A percentile compares a stretch with the other conserved stretches of the same genome.
These are phyloP conservation scores for Philotrypesis tridentata DNA, from an alignment of 1,140 invertebrate genomes.

Conservation along the genomic window DNA sequence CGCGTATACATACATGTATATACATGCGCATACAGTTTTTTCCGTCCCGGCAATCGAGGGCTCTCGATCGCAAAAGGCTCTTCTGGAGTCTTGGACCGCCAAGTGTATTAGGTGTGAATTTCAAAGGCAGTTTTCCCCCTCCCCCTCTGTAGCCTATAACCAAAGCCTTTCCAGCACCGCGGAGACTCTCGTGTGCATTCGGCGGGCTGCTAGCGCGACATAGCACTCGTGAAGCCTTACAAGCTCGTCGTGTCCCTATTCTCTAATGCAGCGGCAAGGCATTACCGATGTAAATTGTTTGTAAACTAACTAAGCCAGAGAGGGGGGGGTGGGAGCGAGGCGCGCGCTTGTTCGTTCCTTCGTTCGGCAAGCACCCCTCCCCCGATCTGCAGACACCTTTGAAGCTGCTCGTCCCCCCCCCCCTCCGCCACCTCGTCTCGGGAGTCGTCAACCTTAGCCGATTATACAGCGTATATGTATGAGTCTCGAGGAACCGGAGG, in stretches of 20 bases:
- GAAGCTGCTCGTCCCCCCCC: too few relatives aligned
- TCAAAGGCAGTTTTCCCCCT: too few relatives aligned
- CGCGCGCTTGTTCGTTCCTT: background rate
- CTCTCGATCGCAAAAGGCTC: too few relatives aligned
- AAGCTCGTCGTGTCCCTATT: background rate
- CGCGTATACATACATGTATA: too few relatives aligned
- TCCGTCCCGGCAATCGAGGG: too few relatives aligned
- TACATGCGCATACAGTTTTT: too few relatives aligned
- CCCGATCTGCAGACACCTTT: slow-evolving; percentile 3
- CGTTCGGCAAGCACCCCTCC: background rate
- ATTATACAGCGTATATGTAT: background rate
- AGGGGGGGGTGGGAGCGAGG: too few relatives aligned
- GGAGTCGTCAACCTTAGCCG: background rate
- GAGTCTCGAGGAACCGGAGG: background rate
- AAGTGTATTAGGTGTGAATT: too few relatives aligned
- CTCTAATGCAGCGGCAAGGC: slow-evolving; percentile 7
- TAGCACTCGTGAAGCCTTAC: background rate
- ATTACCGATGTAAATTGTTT: slow-evolving; percentile 50
- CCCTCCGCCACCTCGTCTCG: background rate
- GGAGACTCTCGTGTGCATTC: background rate
- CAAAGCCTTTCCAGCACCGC: too few relatives aligned
- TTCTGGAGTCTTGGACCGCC: too few relatives aligned
- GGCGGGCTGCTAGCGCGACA: background rate
- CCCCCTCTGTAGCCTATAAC: too few relatives aligned
- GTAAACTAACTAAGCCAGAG: slow-evolving; percentile 43